These are phyloP conservation scores for Epizoanthus illoricatus DNA, from an alignment of 92 coral and sea anemone species.

Conservation along the genomic window DNA sequence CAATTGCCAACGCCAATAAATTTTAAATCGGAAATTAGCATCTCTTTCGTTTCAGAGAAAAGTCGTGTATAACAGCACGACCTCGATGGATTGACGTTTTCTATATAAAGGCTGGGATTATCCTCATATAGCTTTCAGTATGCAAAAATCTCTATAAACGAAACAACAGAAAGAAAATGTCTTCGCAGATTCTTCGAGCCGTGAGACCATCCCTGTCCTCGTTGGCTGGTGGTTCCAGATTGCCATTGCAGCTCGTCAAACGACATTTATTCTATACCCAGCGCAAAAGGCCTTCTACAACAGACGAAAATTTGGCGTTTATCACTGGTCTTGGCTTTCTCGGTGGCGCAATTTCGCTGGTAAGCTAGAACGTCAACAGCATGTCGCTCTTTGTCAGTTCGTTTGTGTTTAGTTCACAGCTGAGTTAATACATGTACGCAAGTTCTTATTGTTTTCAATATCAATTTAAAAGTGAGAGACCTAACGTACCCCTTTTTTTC, in stretches of 20 bases:
- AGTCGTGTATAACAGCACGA: conserved; percentile 26
- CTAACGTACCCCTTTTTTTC: not conserved
- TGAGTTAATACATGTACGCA: not conserved
- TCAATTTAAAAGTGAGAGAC: not conserved
- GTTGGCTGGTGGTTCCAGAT: not conserved
- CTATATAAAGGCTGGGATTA: not conserved
- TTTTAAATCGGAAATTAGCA: not conserved
- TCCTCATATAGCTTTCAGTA: not conserved
- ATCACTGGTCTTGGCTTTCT: conserved; percentile 60
- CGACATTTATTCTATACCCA: conserved; percentile 61
- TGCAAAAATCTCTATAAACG: not conserved
- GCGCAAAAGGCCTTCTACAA: conserved; percentile 54
- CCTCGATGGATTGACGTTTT: not conserved
- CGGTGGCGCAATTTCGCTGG: conserved; percentile 43
- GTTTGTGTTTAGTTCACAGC: too few species aligned
- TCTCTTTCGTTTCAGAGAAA: conserved; percentile 11
- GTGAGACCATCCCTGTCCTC: conserved; percentile 20
- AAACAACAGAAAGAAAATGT: not conserved
- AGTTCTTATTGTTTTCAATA: not conserved
- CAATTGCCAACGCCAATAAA: too few species aligned
- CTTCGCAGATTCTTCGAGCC: conserved; percentile 30
- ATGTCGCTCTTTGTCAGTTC: too few species aligned
- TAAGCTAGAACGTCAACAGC: conserved; percentile 14
- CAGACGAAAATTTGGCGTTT: conserved; percentile 56
- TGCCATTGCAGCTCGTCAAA: conserved; percentile 33